Percentiles rank a stretch among this genome's conserved stretches.
Conservation (phyloP, 2,113 vertebrate genomes). For the Callorhinus ursinus region DNA sequence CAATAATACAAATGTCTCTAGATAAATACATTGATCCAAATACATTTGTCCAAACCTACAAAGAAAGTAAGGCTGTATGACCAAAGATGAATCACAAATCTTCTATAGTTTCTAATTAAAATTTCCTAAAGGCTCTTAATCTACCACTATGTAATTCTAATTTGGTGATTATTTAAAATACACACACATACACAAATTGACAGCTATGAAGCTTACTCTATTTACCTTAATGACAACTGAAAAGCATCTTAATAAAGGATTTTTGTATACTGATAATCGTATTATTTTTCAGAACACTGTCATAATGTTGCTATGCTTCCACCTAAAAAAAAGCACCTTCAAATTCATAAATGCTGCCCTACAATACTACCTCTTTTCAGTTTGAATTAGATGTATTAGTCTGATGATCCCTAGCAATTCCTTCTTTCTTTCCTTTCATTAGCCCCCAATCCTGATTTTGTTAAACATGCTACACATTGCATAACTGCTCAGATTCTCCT, state of each 20-base stretch:
- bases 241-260: constrained; percentile 1
- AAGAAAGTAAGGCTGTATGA: background rate
- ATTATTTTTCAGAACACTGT: constrained; percentile 23
- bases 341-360: constrained; percentile 21
- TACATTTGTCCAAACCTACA: background rate
- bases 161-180: constrained; percentile 1
- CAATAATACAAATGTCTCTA: background rate
- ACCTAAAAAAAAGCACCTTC: constrained; percentile 11
- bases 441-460: constrained; percentile 22
- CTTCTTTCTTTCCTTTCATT: background rate
- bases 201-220: background rate
- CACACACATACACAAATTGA: background rate
- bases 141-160: background rate
- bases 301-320: background rate
- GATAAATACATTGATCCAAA: background rate
- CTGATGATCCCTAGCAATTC: background rate
- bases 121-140: background rate
- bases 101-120: constrained; percentile 21
- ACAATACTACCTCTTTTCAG: constrained; percentile 27
- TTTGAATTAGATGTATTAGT: background rate
- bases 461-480: background rate
- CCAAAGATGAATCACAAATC: background rate
- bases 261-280: background rate
- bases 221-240: constrained; percentile 25
- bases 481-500: constrained; percentile 27